Evolutionary conservation across 2,113 vertebrate genomes (phyloP).

Genomic region (Patagioenas fasciata): DNA sequence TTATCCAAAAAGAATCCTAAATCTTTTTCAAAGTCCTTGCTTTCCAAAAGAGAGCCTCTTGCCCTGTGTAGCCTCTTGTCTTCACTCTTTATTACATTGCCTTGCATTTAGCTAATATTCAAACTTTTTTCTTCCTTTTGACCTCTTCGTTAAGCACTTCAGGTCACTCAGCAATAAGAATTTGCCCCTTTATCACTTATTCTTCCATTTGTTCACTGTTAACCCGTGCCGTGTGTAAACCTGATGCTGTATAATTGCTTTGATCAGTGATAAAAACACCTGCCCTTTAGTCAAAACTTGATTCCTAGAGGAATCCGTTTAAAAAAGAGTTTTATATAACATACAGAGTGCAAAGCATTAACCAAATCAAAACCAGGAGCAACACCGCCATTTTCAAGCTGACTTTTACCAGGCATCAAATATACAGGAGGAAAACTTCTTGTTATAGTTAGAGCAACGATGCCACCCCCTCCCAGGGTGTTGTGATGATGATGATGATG

Average conservation of each 20-base stretch:
- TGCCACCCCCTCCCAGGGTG: not conserved
- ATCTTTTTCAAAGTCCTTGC: not conserved
- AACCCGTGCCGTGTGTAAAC: slow-evolving; percentile 1
- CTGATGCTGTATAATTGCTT: not conserved
- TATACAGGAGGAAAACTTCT: not conserved
- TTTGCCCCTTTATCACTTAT: not conserved
- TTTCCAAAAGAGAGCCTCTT: not conserved
- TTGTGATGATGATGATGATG: not conserved
- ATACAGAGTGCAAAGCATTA: not conserved
- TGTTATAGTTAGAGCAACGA: not conserved
- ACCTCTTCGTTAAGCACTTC: not conserved
- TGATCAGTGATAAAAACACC: not conserved
- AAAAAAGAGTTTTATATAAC: not conserved
- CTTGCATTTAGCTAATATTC: not conserved
- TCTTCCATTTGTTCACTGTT: slow-evolving; percentile 17
- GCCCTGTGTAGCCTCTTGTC: not conserved
- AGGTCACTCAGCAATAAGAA: not conserved
- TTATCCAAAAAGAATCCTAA: slow-evolving; percentile 20
- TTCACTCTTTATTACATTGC: not conserved
- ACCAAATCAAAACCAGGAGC: not conserved
- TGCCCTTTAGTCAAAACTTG: slow-evolving; percentile 21
- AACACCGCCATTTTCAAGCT: not conserved
- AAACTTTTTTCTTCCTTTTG: not conserved
- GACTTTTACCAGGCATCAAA: not conserved
- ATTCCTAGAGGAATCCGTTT: not conserved